phyloP scores from a whole-genome alignment of 2,113 vertebrate genomes.

The Eptesicus fuscus region DNA sequence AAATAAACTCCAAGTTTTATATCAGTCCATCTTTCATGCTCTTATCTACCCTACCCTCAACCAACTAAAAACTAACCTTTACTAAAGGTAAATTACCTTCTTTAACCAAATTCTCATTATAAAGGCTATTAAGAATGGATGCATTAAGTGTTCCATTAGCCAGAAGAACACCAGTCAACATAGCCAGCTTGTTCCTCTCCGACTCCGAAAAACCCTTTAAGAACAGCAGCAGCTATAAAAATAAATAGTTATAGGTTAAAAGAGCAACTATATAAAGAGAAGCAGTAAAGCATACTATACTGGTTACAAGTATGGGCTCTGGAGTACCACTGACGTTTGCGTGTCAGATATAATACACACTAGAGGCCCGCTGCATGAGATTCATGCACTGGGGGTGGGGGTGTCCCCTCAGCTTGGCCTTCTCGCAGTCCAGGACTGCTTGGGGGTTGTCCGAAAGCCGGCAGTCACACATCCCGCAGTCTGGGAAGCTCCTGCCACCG shows the following conservation, averaged over 20 bases:
- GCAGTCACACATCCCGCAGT: too few species aligned
- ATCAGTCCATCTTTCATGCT: not conserved
- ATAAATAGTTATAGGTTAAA: conserved; percentile 17
- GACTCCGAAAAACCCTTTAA: conserved; percentile 99
- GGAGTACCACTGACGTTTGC: not conserved
- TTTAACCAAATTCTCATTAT: conserved; percentile 98
- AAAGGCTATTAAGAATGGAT: conserved; percentile 97
- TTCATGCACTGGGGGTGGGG: too few species aligned
- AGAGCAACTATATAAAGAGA: not conserved
- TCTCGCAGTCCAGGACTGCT: too few species aligned
- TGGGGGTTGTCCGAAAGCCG: too few species aligned
- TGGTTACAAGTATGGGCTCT: not conserved
- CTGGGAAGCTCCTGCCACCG: too few species aligned
- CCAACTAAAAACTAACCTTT: not conserved
- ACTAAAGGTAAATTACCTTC: conserved; percentile 85
- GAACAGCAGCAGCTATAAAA: conserved; percentile 94
- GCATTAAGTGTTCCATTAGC: conserved; percentile 97
- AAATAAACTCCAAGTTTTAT: not conserved
- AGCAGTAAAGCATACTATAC: not conserved
- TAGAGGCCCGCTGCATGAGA: too few species aligned
- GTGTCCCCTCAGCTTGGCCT: too few species aligned
- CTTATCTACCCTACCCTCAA: not conserved
- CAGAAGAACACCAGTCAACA: conserved; percentile 97
- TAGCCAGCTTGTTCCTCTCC: conserved; percentile 98
- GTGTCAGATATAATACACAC: not conserved